A percentile compares a stretch with the other conserved stretches of the same genome.
Conservation (phyloP, 1,140 invertebrate genomes). For the Triops longicaudatus region DNA sequence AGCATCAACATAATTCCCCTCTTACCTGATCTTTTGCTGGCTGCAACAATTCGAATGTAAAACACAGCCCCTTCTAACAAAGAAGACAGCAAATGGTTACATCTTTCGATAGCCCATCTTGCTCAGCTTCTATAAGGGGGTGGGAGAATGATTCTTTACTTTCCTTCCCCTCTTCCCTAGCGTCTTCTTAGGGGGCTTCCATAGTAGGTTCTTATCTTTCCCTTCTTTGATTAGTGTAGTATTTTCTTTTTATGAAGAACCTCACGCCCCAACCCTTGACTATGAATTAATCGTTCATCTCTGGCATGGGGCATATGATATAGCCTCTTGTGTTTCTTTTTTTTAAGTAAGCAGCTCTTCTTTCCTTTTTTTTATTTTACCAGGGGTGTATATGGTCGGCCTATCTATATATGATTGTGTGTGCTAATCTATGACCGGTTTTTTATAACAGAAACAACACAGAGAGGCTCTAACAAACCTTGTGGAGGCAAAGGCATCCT, state of each 20-base stretch:
- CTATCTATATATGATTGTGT: conserved; percentile 7
- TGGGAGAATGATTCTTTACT: too few species aligned
- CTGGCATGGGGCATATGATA: conserved; percentile 7
- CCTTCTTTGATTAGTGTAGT: background rate
- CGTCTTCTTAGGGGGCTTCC: too few species aligned
- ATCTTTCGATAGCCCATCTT: conserved; percentile 6
- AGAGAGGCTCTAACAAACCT: background rate
- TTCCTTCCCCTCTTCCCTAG: too few species aligned
- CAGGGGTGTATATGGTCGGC: background rate
- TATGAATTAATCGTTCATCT: conserved; percentile 13
- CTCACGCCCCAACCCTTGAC: conserved; percentile 9
- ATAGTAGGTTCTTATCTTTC: background rate
- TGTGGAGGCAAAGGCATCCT: background rate
- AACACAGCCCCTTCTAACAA: background rate
- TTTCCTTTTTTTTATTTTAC: background rate
- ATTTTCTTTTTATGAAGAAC: conserved; percentile 9
- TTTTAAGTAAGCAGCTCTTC: background rate
- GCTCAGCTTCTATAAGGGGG: background rate
- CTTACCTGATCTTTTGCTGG: background rate
- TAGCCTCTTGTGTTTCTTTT: background rate
- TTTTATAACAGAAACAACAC: background rate
- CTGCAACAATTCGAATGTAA: background rate
- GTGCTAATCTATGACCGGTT: conserved; percentile 8
- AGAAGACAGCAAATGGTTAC: background rate
- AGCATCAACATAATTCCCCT: background rate